A percentile compares a stretch with the other conserved stretches of the same genome.
phyloP scores from a whole-genome alignment of 2,797 vertebrate genomes.

The Cirrhinus mrigala region DNA sequence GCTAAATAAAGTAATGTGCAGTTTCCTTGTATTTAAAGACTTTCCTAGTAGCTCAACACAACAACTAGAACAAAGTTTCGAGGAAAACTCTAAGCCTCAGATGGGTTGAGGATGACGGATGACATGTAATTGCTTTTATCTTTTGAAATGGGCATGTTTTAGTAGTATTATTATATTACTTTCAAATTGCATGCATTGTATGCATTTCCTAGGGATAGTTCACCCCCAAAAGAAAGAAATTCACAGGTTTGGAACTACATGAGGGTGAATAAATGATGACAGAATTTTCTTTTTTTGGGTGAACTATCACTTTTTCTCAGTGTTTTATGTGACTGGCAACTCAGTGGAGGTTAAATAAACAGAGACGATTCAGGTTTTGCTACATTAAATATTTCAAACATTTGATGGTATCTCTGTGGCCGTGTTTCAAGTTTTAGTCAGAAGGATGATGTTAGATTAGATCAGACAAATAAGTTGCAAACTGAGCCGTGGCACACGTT shows the following conservation, averaged over 20 bases:
- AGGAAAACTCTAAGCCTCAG: neutral
- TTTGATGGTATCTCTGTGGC: neutral
- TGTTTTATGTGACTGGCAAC: constrained; percentile 12
- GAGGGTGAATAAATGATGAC: too few relatives aligned
- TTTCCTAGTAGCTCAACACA: constrained; percentile 20
- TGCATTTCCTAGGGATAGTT: neutral
- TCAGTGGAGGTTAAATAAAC: constrained; percentile 30
- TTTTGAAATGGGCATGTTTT: neutral
- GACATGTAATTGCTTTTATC: neutral
- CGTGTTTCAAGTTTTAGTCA: neutral
- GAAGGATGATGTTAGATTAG: neutral
- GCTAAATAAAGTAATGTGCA: constrained; percentile 40
- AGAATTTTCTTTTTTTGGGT: too few relatives aligned
- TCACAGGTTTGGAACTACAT: too few relatives aligned
- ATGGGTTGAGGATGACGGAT: neutral
- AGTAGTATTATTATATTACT: neutral
- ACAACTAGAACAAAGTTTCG: constrained; percentile 2
- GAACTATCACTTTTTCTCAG: neutral
- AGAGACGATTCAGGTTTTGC: constrained; percentile 10
- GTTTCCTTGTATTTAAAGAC: constrained; percentile 43
- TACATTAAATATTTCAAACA: constrained; percentile 1
- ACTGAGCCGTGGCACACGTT: neutral
- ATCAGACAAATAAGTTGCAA: neutral
- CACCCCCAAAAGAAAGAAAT: neutral
- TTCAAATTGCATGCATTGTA: neutral